Evolutionary conservation across 2,888 invertebrate species (phyloP).

Genomic region (Drosophila borborema): DNA sequence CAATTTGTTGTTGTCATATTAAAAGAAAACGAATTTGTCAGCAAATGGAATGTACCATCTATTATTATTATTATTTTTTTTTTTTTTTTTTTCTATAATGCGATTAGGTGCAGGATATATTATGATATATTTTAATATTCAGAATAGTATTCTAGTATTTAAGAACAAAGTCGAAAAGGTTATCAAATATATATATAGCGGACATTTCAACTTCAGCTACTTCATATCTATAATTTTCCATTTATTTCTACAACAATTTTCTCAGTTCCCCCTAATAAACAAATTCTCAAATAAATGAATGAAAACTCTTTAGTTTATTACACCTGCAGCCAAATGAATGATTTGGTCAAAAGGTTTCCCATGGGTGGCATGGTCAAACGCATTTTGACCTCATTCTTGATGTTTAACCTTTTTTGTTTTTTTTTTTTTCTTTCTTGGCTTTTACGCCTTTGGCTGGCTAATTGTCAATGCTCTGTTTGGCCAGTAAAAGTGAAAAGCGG

Average conservation of each 20-base stretch:
- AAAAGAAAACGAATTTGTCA: conserved; percentile 12
- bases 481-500: conserved; percentile 44
- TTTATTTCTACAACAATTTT: background rate
- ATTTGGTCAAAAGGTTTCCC: conserved; percentile 29
- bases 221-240: background rate
- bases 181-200: background rate
- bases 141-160: background rate
- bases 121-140: background rate
- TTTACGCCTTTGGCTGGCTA: conserved; percentile 32
- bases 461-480: conserved; percentile 63
- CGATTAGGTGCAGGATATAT: conserved; percentile 6
- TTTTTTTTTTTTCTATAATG: background rate
- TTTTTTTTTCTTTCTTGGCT: conserved; percentile 18
- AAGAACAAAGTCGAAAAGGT: background rate
- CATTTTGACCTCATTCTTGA: background rate
- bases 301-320: conserved; percentile 33
- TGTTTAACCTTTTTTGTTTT: conserved; percentile 17
- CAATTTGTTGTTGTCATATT: conserved; percentile 54
- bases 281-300: background rate
- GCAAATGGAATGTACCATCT: conserved; percentile 16
- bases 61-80: background rate
- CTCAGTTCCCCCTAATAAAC: background rate
- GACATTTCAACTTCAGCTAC: background rate
- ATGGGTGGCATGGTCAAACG: conserved; percentile 13
- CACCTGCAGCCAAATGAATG: conserved; percentile 26